Conservation (phyloP, 1,140 invertebrate genomes). For the Apis florea region DNA sequence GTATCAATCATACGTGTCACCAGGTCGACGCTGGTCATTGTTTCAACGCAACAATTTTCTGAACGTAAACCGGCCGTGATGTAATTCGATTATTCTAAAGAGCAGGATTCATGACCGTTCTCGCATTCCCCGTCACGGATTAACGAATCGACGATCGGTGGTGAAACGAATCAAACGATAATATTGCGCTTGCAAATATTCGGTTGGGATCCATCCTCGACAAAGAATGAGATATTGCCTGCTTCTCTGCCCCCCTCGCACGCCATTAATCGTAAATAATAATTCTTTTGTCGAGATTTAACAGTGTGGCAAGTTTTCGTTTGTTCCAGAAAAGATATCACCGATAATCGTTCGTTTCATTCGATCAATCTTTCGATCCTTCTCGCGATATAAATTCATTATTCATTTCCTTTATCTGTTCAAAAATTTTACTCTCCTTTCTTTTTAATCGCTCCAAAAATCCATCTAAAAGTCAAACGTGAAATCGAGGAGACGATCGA, state of each 20-base stretch:
- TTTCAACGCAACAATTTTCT: background rate
- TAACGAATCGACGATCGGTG: background rate
- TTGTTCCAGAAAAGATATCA: background rate
- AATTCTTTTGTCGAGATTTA: background rate
- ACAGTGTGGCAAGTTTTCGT: background rate
- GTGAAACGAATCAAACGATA: background rate
- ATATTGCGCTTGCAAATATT: background rate
- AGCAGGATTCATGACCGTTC: background rate
- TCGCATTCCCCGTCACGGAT: background rate
- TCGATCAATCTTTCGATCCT: too few relatives aligned
- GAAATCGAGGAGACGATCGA: too few relatives aligned
- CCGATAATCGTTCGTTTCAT: too few relatives aligned
- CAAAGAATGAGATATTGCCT: background rate
- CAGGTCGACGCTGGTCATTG: background rate
- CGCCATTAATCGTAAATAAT: background rate
- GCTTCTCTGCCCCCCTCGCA: background rate
- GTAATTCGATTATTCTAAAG: conserved; percentile 14
- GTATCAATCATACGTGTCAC: conserved; percentile 4
- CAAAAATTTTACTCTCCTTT: too few relatives aligned
- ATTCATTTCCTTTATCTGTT: too few relatives aligned
- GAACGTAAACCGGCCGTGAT: background rate
- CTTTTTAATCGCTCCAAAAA: too few relatives aligned
- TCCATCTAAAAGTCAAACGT: too few relatives aligned
- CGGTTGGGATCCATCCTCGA: background rate
- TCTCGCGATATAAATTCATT: too few relatives aligned